A percentile compares a stretch with the other conserved stretches of the same genome.
Conservation (phyloP, 2,888 invertebrate genomes). For the Orthosia incerta region DNA sequence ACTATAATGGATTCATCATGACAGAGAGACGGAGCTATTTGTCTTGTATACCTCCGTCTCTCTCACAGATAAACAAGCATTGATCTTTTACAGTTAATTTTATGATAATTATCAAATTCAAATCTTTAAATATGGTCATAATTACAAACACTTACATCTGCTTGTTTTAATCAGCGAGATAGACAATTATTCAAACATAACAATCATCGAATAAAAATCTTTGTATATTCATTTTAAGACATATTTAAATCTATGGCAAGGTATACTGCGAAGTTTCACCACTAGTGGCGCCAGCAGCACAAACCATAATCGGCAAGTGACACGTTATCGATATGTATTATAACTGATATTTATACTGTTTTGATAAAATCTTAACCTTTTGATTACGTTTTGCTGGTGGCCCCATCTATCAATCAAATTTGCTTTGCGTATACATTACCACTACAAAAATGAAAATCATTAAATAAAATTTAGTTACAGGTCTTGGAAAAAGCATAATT, state of each 20-base stretch:
- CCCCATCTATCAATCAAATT: too few relatives aligned
- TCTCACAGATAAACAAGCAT: background rate
- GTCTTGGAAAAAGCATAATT: background rate
- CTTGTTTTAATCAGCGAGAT: background rate
- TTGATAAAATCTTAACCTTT: background rate
- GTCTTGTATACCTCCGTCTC: too few relatives aligned
- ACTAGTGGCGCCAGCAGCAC: background rate
- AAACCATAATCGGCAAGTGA: conserved; percentile 3
- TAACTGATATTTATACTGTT: background rate
- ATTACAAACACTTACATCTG: background rate
- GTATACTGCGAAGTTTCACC: background rate
- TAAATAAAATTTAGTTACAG: background rate
- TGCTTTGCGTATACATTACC: background rate
- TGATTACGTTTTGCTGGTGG: background rate
- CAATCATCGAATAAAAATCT: background rate
- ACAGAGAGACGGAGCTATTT: too few relatives aligned
- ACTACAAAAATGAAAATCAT: background rate
- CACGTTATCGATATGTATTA: background rate
- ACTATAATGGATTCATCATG: too few relatives aligned
- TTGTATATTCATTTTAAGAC: background rate
- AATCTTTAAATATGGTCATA: conserved; percentile 10
- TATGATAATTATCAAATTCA: background rate
- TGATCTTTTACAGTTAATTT: background rate
- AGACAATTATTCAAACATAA: background rate
- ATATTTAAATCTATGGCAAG: background rate